Base-by-base conservation (phyloP, 2,888 invertebrate species). In the Sphinx pinastri region DNA sequence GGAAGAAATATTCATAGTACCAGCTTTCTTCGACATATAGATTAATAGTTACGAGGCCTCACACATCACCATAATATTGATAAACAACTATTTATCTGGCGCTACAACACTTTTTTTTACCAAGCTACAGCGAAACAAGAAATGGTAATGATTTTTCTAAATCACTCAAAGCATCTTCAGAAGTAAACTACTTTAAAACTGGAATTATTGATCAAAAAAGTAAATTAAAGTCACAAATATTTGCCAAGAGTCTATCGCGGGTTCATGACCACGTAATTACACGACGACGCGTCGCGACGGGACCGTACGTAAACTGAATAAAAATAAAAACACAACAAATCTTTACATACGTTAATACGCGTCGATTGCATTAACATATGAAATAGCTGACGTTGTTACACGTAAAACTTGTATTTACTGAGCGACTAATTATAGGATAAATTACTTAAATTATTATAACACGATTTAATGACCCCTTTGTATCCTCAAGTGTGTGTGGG, bases 311-410 rank as follows among this genome's bases (percentile, higher is more conserved):
- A 19, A 12, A 7, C 19, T 7, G 12, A 7, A 63, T 47, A 47
- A 49, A 63, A 63, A 63, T 47, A 60, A 47, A 12, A 16, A 49
- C 47, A 13, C 16, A 49, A 60, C 60, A 47, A 45, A n/a, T 45
- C 60, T 47, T 63, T 47, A 47, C 16, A 49, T 49, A 25, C 49
- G 13, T 19, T 49, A 63, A 63, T 16, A 63, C 60, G n/a, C 59
- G 13, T 47, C 47, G 47, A 63, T 63, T 45, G 19, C 63, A 63
- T 63, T 63, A 63, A 19, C 63, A 63, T 63, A 19, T 63, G 11
- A 63, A 63, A 63, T 19, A 63, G 49, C 19, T 63, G 47, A 19
- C 47, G 47, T 63, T 63, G 49, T 63, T 19, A 49, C 13, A 49
- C 19, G 19, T 19, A 63, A n/a, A 47, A 19, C 16, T 4, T 45